Base-by-base conservation (phyloP, 2,888 invertebrate genomes). In the Erannis defoliaria region DNA sequence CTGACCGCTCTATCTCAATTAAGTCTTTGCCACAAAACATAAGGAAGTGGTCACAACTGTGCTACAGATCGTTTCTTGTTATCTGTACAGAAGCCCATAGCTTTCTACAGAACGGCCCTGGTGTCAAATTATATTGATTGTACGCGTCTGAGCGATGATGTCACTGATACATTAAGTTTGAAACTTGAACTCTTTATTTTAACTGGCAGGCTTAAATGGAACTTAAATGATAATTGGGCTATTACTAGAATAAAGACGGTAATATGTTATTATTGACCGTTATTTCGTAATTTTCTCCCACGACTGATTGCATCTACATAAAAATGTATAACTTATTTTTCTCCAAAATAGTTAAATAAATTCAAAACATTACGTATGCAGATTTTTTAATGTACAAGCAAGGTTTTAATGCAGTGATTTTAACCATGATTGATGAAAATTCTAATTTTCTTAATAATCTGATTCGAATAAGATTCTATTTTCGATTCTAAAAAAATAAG, bases 11-110 rank as follows among this genome's bases (percentile, higher is more conserved):
- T 31, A 31, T 37, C 46, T 61, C 55, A 54, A 58, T 18, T 54
- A 75, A 78, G 21, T 86, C 87, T 85, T 65, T 85, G 85, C 51
- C 43, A 42, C 35, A 55, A 68, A 78, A 78, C 78, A 78, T 74
- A 79, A 81, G 80, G 80, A 82, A 78, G 77, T 66, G 74, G 71
- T 71, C 71, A 58, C 54, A 68, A 70, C 68, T 67, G 70, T 67
- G 73, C 73, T 75, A 76, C 77, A 72, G 74, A 73, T 76, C 73
- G 73, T 68, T 75, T 74, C 66, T 54, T 66, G 76, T 86, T 87
- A 88, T 88, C 89, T 78, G 67, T 59, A 84, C 89, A 77, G 89
- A 80, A 89, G 89, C 88, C 64, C 60, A 64, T 68, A 62, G 58
- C 67, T 68, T 72, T 68, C 66, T 55, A 64, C 64, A 64, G 62